Base-by-base conservation (phyloP, 2,888 invertebrate genomes). In the Alloplasta piceator region DNA sequence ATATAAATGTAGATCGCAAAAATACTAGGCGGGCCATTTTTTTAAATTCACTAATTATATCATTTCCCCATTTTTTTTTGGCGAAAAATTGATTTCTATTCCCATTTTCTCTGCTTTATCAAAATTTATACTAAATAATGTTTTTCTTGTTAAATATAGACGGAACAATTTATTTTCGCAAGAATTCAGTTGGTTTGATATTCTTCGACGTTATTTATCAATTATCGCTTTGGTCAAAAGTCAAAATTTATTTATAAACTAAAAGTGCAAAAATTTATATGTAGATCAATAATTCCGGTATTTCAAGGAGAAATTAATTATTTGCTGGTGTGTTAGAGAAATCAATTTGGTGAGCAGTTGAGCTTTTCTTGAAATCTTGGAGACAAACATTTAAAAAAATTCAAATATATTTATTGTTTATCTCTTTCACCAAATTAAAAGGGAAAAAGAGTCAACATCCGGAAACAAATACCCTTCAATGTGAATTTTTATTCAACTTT, bases 321-420 rank as follows among this genome's bases (percentile, higher is more conserved):
- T 55, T 41, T 55, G 52, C 66, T 9, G 7, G 50, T 14, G 14
- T 14, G 14, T 1, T 2, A 14, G 52, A 12, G 46, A 56, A 56
- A 48, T 48, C 70, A 26, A 46, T 14, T 55, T 52, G 38, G 68
- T 26, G 10, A 36, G 12, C 56, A 43, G 26, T 12, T 14, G 46
- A 58, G 58, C 58, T 70, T 70, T 58, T 70, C 46, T 70, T 70
- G 58, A 58, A 70, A 70, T 70, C 48, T 9, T 12, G 38, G 41
- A 16, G 16, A 52, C 26, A 55, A 16, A 55, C 5, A 48, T 26
- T 1, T 2, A 26, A 26, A 26, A 3, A 26, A 26, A 26, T 26
- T 26, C 1, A 26, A 26, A 26, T 26, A 26, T 26, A 26, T 2
- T 26, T 26, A 26, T 64, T 52, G 52, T 67, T 55, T 66, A 52